Conservation (phyloP, 1,140 invertebrate species). For the Myzus persicae region DNA sequence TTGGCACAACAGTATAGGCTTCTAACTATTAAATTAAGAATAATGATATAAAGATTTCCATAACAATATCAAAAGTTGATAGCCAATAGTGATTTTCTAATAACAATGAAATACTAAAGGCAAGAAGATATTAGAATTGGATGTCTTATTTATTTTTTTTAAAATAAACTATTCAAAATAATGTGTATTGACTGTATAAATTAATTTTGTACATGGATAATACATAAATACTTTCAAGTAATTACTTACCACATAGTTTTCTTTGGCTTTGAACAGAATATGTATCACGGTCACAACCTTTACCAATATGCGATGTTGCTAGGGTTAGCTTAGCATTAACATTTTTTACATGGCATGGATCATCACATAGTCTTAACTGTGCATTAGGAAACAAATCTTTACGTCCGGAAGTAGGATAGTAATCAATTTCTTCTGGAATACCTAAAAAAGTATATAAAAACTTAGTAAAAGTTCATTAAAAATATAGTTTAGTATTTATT, state of each 20-base stretch:
- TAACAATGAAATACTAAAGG: no score
- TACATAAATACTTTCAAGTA: background rate
- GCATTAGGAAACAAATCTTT: conserved; percentile 85
- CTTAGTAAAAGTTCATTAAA: background rate
- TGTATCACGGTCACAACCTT: conserved; percentile 91
- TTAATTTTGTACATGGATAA: background rate
- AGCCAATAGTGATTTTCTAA: no score
- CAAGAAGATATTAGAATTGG: no score
- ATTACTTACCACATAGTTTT: conserved; percentile 79
- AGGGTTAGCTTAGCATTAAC: conserved; percentile 75
- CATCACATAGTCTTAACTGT: conserved; percentile 86
- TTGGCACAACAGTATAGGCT: background rate
- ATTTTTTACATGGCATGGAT: conserved; percentile 75
- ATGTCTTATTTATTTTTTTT: no score
- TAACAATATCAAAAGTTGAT: no score
- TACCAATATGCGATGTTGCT: conserved; percentile 84
- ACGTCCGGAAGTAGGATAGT: conserved; percentile 82
- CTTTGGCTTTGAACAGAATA: conserved; percentile 87
- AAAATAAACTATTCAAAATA: no score
- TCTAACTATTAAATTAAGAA: background rate
- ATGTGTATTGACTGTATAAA: no score
- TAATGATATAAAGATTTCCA: no score
- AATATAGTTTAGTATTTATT: background rate
- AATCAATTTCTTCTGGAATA: conserved; percentile 89
- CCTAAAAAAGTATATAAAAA: conserved; percentile 65